Evolutionary conservation across 2,113 vertebrate genomes (phyloP), one percentile per base, ranked within the genome.

Genomic region (Lophotis ruficrista): DNA sequence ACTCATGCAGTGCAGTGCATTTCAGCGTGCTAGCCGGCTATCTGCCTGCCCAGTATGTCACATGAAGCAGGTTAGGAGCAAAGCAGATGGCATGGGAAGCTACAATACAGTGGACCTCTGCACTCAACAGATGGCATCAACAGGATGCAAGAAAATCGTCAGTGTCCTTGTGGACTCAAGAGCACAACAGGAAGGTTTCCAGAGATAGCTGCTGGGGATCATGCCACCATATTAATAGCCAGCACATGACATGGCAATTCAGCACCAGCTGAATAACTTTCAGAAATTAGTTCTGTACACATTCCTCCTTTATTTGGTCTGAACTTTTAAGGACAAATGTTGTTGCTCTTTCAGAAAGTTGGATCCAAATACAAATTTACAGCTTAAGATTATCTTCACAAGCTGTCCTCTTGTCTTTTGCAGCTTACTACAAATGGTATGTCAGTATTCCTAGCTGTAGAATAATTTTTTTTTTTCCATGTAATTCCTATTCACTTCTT

Each of bases 51-150:
- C 54, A 80, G 4, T 25, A 4, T 17, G 70, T 70, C 45, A 47
- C 35, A 48, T 17, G 62, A 70, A 96, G 68, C 71, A 78, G 76
- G 72, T 83, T 76, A 75, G 76, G 56, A 93, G 75, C 62, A 85
- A 83, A 88, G 64, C 82, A 94, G 93, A 88, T 96, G 90, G 88
- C 68, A 38, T 0, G 6, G 76, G 76, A 58, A 85, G 77, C 45
- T 83, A 41, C 31, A 56, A 38, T 43, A 64, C 50, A 56, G 54
- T 62, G 51, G 68, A 83, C 88, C 88, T 95, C 85, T 95, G 92
- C 88, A 80, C 92, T 78, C 85, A 96, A 61, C 89, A 96, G 96
- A 90, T 93, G 92, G 90, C 72, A 89, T 90, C 85, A 88, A 83
- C 72, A 87, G 71, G 47, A 81, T 86, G 56, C 85, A 87, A 87